These are phyloP conservation scores for Halisarca cf. caerulea DNA, from an alignment of 37 sponge, comb jelly and placozoan species.

Conservation along the genomic window DNA sequence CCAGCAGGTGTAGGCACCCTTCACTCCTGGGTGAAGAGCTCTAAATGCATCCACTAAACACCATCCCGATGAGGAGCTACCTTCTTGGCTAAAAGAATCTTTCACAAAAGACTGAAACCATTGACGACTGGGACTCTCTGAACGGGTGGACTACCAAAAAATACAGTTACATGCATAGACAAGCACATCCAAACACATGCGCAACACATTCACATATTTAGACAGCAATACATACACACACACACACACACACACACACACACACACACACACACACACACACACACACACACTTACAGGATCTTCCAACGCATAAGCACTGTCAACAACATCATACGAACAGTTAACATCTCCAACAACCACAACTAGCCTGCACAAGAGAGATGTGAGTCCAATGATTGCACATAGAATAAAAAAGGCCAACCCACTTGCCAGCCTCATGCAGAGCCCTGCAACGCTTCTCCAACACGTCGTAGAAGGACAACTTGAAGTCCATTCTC, in stretches of 20 bases:
- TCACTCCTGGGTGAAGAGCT: conserved; percentile 51
- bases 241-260: too few species aligned
- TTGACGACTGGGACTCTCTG: not conserved
- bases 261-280: too few species aligned
- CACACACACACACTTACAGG: conserved; percentile 35
- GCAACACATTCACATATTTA: not conserved
- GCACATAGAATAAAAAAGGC: not conserved
- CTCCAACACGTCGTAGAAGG: conserved; percentile 60
- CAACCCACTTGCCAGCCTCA: conserved; percentile 66
- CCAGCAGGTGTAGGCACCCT: conserved; percentile 92
- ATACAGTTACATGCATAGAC: too few species aligned
- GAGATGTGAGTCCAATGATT: not conserved
- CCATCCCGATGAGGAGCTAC: too few species aligned
- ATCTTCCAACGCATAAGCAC: conserved; percentile 59
- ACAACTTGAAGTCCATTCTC: conserved; percentile 71
- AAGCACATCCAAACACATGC: too few species aligned
- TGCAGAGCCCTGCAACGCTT: conserved; percentile 55
- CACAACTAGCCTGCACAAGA: conserved; percentile 51
- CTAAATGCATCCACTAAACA: conserved; percentile 81
- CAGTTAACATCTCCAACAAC: conserved; percentile 80
- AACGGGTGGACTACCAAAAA: not conserved
- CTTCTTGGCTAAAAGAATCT: not conserved
- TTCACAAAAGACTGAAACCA: conserved; percentile 10
- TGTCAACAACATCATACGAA: conserved; percentile 53
- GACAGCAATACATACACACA: too few species aligned